Evolutionary conservation across 2,888 invertebrate species (phyloP), one percentile per base, ranked within the genome.

Genomic region (Taenaris catops): DNA sequence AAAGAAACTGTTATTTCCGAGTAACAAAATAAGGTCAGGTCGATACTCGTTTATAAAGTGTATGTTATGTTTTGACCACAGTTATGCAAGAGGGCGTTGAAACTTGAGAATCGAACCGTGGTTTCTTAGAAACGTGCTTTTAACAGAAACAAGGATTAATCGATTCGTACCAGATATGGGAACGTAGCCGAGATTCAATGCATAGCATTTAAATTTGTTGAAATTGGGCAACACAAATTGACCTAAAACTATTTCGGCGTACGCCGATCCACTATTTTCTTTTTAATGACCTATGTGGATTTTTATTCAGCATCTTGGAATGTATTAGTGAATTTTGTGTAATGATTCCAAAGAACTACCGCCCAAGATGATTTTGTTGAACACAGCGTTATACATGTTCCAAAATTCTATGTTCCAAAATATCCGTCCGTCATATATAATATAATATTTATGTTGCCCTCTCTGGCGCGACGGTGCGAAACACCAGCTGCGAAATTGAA

Each of bases 101-200:
- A 76, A 76, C 65, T 59, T 63, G 66, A 76, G 67, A 58, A 62
- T 49, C 48, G 41, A 48, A 49, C 49, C 45, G 59, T 55, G 58
- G 51, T 63, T 83, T 84, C 84, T 55, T 20, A 78, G 83, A 84
- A 84, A 80, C 83, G 84, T 84, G 84, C 79, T 66, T 64, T 52
- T 56, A 63, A 74, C 69, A 80, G 76, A 80, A 84, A 84, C 81
- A 83, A 53, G 53, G 63, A 64, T 78, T 75, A 72, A 78, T 78
- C 71, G 78, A 73, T 73, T 58, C 48, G 56, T 70, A 73, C 62
- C 62, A 73, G 74, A 79, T 79, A 80, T 63, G 68, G 63, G 66
- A 72, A 61, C 73, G 68, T 69, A 68, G 63, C 52, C 49, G 55
- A 63, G 60, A 79, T 78, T 72, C 64, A 60, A 58, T 58, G 58